Evolutionary conservation across 2,113 vertebrate genomes (phyloP).

Genomic region (Peromyscus maniculatus): DNA sequence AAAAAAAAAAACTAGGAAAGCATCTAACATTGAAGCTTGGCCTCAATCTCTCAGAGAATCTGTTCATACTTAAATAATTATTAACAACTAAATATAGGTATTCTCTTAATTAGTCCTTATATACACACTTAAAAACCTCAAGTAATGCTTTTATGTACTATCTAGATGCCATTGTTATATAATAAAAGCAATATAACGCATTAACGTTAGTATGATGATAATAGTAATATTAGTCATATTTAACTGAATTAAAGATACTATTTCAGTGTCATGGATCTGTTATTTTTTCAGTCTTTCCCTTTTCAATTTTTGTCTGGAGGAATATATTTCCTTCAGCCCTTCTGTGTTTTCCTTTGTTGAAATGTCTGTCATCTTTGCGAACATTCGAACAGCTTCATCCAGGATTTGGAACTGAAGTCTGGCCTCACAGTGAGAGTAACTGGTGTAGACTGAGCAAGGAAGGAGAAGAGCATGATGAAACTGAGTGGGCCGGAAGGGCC

Average conservation of each 20-base stretch:
- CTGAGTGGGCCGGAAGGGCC: background rate
- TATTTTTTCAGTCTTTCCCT: background rate
- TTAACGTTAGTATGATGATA: background rate
- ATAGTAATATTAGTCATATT: background rate
- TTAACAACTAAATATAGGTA: background rate
- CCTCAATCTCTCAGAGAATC: background rate
- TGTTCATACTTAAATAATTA: background rate
- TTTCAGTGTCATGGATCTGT: background rate
- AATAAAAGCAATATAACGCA: slow-evolving; percentile 23
- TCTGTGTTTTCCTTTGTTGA: background rate
- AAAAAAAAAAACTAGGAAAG: background rate
- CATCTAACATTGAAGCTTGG: background rate
- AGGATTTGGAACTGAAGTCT: background rate
- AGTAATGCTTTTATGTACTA: background rate
- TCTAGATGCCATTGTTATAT: background rate
- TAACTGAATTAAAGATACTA: background rate
- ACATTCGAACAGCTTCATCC: background rate
- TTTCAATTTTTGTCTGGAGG: slow-evolving; percentile 16
- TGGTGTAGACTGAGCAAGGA: background rate
- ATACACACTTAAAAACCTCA: slow-evolving; percentile 2
- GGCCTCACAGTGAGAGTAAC: background rate
- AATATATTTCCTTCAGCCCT: background rate
- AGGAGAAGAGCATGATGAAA: background rate
- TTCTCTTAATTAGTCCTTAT: slow-evolving; percentile 30
- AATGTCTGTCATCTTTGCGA: background rate